Base-by-base conservation (phyloP, 2,113 vertebrate species). In the Bostrychus sinensis region DNA sequence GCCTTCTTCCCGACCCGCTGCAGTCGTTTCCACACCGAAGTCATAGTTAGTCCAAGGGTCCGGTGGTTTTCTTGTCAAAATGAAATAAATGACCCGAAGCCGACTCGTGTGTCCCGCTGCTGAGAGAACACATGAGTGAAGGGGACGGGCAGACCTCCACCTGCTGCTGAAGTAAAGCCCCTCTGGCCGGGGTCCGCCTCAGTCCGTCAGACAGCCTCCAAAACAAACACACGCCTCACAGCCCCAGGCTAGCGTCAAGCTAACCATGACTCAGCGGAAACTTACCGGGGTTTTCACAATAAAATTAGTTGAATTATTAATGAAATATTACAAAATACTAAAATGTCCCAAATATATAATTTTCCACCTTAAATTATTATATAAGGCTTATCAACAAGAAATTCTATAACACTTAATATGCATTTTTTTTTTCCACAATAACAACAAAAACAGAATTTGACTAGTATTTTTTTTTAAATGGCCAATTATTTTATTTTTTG, bases 21-120 rank as follows among this genome's bases (percentile, higher is more conserved):
- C 3, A 96, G 92, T 58, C 95, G 91, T 80, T 96, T 96, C 95
- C 95, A 96, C n/a, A 96, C 95, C 1, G 95, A 95, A 48, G 91
- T 94, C 95, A 96, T 96, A 72, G 7, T 76, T 32, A 6, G 37
- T 10, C 13, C 12, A 19, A 30, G 12, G 8, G 17, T 19, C 69
- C 25, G 17, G n/a, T 28, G 8, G 7, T 4, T 42, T 23, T 0
- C n/a, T 45, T 5, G 4, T 7, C 50, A 5, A n/a, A 34, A 3
- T 20, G 28, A 41, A 4, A 14, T 22, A 28, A 53, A 6, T 3
- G 12, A 53, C 1, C 20, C 16, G 6, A 4, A 17, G 41, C 30
- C 19, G 13, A 16, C 39, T 28, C 13, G 61, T 16, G 43, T 7
- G 48, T 62, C 43, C 59, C 14, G 41, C 3, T 3, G 19, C 26